Percentiles rank a stretch among this genome's conserved stretches.
phyloP scores from a whole-genome alignment of 2,888 invertebrate species.

The Punctoribates punctum region DNA sequence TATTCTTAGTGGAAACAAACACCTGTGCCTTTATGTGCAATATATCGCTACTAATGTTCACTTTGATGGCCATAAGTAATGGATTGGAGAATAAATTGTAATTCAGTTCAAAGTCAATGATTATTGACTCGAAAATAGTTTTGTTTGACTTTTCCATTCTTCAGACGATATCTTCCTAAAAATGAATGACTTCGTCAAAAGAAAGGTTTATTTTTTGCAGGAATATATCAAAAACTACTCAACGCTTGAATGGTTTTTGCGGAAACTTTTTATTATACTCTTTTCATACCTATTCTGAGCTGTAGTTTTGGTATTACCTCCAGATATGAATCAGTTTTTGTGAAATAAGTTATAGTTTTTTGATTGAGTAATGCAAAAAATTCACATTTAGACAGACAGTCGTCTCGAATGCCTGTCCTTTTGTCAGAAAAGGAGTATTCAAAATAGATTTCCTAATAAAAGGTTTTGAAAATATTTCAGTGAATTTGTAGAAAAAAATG shows the following conservation, averaged over 20 bases:
- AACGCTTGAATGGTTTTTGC: neutral
- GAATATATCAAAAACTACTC: neutral
- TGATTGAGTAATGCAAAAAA: neutral
- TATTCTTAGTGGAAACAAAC: too few relatives aligned
- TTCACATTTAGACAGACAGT: neutral
- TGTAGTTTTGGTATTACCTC: neutral
- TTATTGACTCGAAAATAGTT: neutral
- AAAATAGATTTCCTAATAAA: neutral
- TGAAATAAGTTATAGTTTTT: neutral
- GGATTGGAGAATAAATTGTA: neutral
- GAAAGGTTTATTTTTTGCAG: neutral
- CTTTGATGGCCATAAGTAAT: neutral
- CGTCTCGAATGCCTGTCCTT: too few relatives aligned
- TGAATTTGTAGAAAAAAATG: neutral
- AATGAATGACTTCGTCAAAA: neutral
- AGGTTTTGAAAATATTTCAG: neutral
- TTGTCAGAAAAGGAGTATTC: too few relatives aligned
- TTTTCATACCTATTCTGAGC: neutral
- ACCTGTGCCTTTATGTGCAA: too few relatives aligned
- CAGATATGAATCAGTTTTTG: neutral
- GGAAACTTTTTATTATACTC: neutral
- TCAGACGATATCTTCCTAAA: neutral
- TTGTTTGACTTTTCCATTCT: neutral
- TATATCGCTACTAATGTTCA: too few relatives aligned
- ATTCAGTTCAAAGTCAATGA: constrained; percentile 14